phyloP scores from a whole-genome alignment of 2,113 vertebrate genomes.

The Lepisosteus oculatus region DNA sequence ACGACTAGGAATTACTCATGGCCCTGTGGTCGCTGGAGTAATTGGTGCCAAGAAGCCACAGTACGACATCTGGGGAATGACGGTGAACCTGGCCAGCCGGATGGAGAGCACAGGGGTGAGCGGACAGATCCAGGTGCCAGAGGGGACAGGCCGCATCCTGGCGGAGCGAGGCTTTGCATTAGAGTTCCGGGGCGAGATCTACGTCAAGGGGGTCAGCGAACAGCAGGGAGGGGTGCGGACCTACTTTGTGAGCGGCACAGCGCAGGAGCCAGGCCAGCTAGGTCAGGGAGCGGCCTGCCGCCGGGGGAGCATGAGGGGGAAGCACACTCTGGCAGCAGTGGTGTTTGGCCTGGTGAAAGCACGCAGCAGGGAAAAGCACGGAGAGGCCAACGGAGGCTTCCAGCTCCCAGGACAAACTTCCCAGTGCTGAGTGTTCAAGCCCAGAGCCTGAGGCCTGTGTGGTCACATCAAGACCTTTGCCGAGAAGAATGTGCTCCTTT shows the following conservation, averaged over 20 bases:
- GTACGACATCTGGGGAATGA: slow-evolving; percentile 93
- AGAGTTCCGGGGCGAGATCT: slow-evolving; percentile 92
- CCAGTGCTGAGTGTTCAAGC: not conserved
- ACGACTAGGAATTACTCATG: slow-evolving; percentile 82
- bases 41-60: slow-evolving; percentile 87
- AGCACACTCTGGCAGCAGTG: slow-evolving; percentile 82
- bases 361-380: slow-evolving; percentile 86
- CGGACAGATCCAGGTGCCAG: slow-evolving; percentile 88
- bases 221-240: slow-evolving; percentile 88
- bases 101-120: slow-evolving; percentile 92
- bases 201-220: slow-evolving; percentile 94
- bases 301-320: slow-evolving; percentile 69
- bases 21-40: slow-evolving; percentile 85
- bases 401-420: not conserved
- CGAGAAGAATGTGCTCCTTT: too few relatives aligned
- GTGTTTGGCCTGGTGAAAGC: slow-evolving; percentile 89
- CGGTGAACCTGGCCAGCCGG: slow-evolving; percentile 89
- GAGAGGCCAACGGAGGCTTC: slow-evolving; percentile 68
- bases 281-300: slow-evolving; percentile 56
- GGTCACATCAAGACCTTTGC: too few relatives aligned
- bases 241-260: slow-evolving; percentile 88
- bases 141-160: slow-evolving; percentile 85
- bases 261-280: slow-evolving; percentile 62
- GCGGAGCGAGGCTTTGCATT: slow-evolving; percentile 87
- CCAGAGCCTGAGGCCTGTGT: too few relatives aligned